A percentile compares a stretch with the other conserved stretches of the same genome.
phyloP scores from a whole-genome alignment of 2,888 invertebrate species.

The Phania funesta region DNA sequence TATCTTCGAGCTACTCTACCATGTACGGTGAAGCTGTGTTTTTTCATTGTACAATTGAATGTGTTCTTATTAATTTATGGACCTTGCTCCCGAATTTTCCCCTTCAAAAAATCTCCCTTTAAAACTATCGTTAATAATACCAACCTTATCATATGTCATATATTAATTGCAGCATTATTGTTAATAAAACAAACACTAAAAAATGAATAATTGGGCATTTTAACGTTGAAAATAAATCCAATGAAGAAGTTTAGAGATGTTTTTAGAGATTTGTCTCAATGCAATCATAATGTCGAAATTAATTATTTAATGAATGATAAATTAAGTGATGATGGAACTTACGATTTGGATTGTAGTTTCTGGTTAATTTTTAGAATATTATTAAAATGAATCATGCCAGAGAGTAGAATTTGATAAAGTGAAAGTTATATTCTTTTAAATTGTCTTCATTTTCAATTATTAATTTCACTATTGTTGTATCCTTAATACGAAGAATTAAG shows the following conservation, averaged over 20 bases:
- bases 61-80: too few species aligned
- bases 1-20: too few species aligned
- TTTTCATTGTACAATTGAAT: too few species aligned
- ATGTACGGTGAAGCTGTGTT: too few species aligned
- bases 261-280: background rate
- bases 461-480: background rate
- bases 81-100: too few species aligned
- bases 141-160: slow-evolving; percentile 59
- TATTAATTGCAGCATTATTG: slow-evolving; percentile 52
- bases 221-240: background rate
- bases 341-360: background rate
- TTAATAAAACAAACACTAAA: slow-evolving; percentile 32
- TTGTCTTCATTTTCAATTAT: background rate
- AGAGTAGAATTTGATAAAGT: slow-evolving; percentile 21
- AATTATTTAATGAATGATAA: slow-evolving; percentile 56
- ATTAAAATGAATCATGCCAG: slow-evolving; percentile 27
- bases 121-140: background rate
- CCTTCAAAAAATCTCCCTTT: background rate
- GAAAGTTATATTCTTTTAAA: slow-evolving; percentile 23
- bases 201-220: slow-evolving; percentile 7
- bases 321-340: background rate
- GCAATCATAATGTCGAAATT: slow-evolving; percentile 60
- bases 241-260: background rate
- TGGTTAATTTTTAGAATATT: slow-evolving; percentile 1
- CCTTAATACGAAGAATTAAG: too few species aligned